Evolutionary conservation across 2,113 vertebrate species (phyloP).

Genomic region (Eurystomus gularis): DNA sequence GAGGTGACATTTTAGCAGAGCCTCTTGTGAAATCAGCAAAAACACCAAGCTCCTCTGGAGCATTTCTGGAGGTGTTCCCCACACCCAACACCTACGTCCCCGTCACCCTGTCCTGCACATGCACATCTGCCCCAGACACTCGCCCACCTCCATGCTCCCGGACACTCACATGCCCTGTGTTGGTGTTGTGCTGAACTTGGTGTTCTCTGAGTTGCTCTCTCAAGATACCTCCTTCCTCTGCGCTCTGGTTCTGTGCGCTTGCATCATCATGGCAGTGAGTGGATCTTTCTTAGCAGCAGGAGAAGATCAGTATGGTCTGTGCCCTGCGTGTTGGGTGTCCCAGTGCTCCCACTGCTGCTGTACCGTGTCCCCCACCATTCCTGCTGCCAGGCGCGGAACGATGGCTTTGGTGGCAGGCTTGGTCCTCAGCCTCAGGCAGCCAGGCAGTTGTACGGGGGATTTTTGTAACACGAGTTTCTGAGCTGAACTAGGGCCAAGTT

Average conservation of each 20-base stretch:
- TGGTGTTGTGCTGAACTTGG: not conserved
- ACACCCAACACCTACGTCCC: constrained; percentile 32
- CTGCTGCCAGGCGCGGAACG: rapidly evolving
- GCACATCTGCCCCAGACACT: not conserved
- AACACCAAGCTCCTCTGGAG: not conserved
- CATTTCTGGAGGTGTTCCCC: not conserved
- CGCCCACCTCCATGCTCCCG: not conserved
- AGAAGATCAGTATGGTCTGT: not conserved
- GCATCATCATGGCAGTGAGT: rapidly evolving
- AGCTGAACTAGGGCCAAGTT: constrained; percentile 21
- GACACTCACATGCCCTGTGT: not conserved
- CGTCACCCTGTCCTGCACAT: not conserved
- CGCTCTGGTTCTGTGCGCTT: rapidly evolving
- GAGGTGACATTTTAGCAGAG: constrained; percentile 29
- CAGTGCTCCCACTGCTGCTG: not conserved
- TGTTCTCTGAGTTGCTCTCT: not conserved
- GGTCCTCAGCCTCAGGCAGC: not conserved
- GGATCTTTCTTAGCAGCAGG: not conserved
- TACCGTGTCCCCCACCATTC: rapidly evolving
- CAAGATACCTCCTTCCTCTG: not conserved
- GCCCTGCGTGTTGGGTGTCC: not conserved
- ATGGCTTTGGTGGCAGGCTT: not conserved
- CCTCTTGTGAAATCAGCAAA: constrained; percentile 43
- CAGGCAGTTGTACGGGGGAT: not conserved
- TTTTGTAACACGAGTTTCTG: not conserved